Percentiles rank a stretch among this genome's conserved stretches.
Evolutionary conservation across 2,797 vertebrate genomes (phyloP).

Genomic region (Macrochelys suwanniensis): DNA sequence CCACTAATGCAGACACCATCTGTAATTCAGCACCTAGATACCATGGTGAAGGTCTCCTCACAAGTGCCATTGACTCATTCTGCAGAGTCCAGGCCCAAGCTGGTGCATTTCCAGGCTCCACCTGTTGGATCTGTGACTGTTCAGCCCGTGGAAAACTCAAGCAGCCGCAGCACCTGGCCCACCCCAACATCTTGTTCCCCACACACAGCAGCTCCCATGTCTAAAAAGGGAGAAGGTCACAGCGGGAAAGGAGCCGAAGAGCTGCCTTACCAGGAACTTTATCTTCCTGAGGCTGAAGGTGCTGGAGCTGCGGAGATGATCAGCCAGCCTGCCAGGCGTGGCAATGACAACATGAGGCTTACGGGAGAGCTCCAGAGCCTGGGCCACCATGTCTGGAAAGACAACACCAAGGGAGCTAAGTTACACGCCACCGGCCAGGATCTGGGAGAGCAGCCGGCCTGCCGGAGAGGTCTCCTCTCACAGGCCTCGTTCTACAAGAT

Average conservation of each 20-base stretch:
- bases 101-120: background rate
- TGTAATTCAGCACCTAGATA: background rate
- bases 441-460: background rate
- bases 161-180: background rate
- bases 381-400: slow-evolving; percentile 90
- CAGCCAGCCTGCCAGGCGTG: slow-evolving; percentile 92
- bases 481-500: background rate
- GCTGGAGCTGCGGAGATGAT: slow-evolving; percentile 93
- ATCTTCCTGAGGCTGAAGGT: slow-evolving; percentile 91
- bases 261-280: slow-evolving; percentile 86
- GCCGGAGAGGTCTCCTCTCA: no score
- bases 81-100: background rate
- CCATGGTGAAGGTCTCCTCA: background rate
- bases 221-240: background rate
- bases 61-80: background rate
- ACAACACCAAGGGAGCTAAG: rapidly evolving
- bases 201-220: background rate
- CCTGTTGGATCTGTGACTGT: background rate
- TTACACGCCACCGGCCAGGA: rapidly evolving
- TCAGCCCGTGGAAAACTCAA: background rate
- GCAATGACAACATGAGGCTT: slow-evolving; percentile 94
- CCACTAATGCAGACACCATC: background rate
- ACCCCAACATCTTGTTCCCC: background rate
- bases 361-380: slow-evolving; percentile 90
- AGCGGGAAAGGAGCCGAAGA: rapidly evolving